phyloP scores from a whole-genome alignment of 1,140 invertebrate genomes.

The Zaprionus capensis region DNA sequence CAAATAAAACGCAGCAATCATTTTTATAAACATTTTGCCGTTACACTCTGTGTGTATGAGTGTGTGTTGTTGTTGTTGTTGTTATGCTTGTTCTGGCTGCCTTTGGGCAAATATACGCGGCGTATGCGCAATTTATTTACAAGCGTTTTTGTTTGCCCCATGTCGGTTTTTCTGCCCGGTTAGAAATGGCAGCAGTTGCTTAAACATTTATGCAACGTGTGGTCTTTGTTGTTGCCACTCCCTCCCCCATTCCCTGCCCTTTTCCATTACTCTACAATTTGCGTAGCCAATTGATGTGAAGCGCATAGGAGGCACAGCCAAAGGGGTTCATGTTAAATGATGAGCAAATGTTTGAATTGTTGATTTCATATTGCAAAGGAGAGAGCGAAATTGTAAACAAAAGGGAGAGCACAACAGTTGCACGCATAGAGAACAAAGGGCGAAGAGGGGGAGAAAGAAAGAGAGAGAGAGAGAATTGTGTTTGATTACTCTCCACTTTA shows the following conservation, averaged over 20 bases:
- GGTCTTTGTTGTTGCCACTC: conserved; percentile 2
- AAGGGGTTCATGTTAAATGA: conserved; percentile 37
- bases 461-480: neutral
- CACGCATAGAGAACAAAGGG: neutral
- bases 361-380: conserved; percentile 25
- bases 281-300: conserved; percentile 39
- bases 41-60: conserved; percentile 7
- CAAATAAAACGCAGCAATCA: conserved; percentile 67
- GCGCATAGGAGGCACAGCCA: neutral
- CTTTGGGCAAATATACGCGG: conserved; percentile 53
- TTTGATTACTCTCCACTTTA: neutral
- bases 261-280: conserved; percentile 8
- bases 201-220: conserved; percentile 62
- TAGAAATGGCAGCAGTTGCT: conserved; percentile 49
- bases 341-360: conserved; percentile 33
- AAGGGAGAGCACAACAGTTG: neutral
- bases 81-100: conserved; percentile 37
- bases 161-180: conserved; percentile 37
- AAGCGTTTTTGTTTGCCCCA: conserved; percentile 35
- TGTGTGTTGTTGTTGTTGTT: conserved; percentile 13
- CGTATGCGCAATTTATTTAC: conserved; percentile 73
- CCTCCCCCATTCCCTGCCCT: conserved; percentile 20
- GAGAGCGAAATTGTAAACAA: neutral
- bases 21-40: conserved; percentile 65
- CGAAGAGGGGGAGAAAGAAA: neutral